Evolutionary conservation across 2,113 vertebrate genomes (phyloP).

Genomic region (Aldabrachelys gigantea): DNA sequence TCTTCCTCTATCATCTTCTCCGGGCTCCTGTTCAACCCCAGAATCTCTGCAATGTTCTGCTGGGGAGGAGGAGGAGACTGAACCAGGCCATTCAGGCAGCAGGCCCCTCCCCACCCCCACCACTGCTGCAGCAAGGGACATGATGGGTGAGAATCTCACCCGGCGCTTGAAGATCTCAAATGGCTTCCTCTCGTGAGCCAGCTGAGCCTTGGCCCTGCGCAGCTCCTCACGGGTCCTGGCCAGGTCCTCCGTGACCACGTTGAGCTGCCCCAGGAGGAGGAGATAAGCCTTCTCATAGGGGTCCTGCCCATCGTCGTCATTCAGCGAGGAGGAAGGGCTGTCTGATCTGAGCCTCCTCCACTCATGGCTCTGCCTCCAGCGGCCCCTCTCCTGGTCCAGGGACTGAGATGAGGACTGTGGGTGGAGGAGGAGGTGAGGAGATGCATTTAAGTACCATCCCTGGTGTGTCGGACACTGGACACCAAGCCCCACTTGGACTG

Average conservation of each 20-base stretch:
- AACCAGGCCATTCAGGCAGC: background rate
- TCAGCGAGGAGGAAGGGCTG: background rate
- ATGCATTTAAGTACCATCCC: background rate
- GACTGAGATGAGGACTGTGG: background rate
- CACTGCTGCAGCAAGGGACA: fast-evolving
- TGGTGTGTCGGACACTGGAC: too few relatives aligned
- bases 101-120: background rate
- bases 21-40: conserved; percentile 74
- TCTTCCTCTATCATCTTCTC: background rate
- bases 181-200: background rate
- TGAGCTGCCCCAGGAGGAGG: conserved; percentile 26
- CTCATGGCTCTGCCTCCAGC: fast-evolving
- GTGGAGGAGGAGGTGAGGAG: background rate
- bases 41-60: conserved; percentile 73
- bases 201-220: fast-evolving
- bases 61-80: background rate
- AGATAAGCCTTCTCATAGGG: fast-evolving
- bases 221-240: conserved; percentile 1
- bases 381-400: background rate
- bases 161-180: conserved; percentile 9
- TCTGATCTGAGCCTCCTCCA: background rate
- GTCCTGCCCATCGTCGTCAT: fast-evolving
- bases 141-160: background rate
- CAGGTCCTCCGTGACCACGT: background rate
- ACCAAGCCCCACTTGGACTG: too few relatives aligned